Conservation (phyloP, 1,140 invertebrate genomes). For the Leptopilina boulardi region DNA sequence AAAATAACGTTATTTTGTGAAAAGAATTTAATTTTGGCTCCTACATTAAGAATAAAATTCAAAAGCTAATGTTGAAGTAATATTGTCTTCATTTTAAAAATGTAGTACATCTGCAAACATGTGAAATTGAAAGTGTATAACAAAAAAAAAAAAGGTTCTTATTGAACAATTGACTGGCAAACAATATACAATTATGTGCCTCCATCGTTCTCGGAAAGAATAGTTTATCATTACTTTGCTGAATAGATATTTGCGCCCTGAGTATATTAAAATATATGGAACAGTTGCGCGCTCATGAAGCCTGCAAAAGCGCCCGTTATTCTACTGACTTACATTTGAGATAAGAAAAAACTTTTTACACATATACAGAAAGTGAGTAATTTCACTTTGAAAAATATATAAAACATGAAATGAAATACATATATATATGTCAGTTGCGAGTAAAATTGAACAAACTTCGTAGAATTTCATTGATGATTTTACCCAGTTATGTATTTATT, state of each 20-base stretch:
- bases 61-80: too few relatives aligned
- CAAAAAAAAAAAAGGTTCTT: background rate
- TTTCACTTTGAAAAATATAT: conserved; percentile 1
- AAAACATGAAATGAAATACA: background rate
- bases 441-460: background rate
- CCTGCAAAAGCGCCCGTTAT: conserved; percentile 1
- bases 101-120: too few relatives aligned
- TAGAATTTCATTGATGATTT: background rate
- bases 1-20: too few relatives aligned
- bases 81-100: too few relatives aligned
- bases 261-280: conserved; percentile 21
- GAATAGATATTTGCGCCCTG: background rate
- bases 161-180: background rate
- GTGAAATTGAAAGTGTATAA: background rate
- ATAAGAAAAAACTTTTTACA: conserved; percentile 21
- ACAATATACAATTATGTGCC: conserved; percentile 11
- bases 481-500: too few relatives aligned
- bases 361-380: background rate
- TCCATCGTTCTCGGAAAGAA: background rate
- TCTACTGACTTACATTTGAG: conserved; percentile 21
- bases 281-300: conserved; percentile 23
- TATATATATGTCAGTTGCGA: background rate
- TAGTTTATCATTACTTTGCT: conserved; percentile 11
- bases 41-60: too few relatives aligned
- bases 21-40: too few relatives aligned